phyloP scores from a whole-genome alignment of 2,888 invertebrate species.

The Sialis fuliginosa region DNA sequence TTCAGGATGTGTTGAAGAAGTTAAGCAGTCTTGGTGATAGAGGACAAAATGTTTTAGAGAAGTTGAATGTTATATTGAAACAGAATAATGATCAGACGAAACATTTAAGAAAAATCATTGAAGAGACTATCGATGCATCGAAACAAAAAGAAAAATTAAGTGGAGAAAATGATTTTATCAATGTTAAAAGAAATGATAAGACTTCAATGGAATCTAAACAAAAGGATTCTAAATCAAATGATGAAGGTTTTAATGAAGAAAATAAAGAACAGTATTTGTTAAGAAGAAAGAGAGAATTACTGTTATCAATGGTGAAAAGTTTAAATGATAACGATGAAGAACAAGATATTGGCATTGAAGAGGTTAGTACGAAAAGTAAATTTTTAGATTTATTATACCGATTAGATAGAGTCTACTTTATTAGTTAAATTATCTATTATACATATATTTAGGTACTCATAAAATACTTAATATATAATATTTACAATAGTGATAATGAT shows the following conservation, averaged over 20 bases:
- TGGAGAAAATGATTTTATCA: constrained; percentile 24
- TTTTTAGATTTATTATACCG: too few species aligned
- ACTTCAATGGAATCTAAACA: constrained; percentile 26
- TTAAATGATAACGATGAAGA: constrained; percentile 40
- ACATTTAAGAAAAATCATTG: not conserved
- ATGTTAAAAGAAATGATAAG: constrained; percentile 16
- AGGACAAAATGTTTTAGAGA: constrained; percentile 34
- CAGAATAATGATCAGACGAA: not conserved
- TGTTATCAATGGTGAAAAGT: constrained; percentile 28
- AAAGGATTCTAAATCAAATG: constrained; percentile 9
- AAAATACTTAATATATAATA: too few species aligned
- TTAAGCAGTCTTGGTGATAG: constrained; percentile 36
- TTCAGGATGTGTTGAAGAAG: constrained; percentile 36
- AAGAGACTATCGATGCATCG: not conserved
- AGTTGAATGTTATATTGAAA: constrained; percentile 28
- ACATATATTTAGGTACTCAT: too few species aligned
- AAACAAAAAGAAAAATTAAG: constrained; percentile 14
- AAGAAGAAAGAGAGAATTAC: constrained; percentile 29
- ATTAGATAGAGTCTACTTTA: too few species aligned
- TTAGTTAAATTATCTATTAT: too few species aligned
- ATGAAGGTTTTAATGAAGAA: constrained; percentile 8
- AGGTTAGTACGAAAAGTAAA: constrained; percentile 25
- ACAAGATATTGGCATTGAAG: constrained; percentile 41
- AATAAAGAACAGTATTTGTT: constrained; percentile 18
- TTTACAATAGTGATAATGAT: too few species aligned